Conservation (phyloP, 2,113 vertebrate species). For the Oncorhynchus clarkii region DNA sequence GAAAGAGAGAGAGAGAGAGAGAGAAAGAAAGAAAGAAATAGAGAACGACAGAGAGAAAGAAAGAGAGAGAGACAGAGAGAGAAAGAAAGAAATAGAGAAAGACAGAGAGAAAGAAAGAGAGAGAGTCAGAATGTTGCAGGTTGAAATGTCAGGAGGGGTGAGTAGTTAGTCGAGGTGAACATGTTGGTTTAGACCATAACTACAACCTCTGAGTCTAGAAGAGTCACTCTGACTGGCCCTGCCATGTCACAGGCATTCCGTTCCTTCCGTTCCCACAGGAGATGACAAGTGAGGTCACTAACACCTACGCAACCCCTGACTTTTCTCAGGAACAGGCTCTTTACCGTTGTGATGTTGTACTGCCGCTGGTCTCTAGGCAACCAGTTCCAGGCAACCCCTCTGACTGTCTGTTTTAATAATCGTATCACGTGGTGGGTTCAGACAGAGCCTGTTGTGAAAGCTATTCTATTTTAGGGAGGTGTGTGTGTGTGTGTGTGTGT, state of each 20-base stretch:
- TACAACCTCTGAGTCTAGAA: constrained; percentile 49
- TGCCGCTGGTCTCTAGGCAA: constrained; percentile 28
- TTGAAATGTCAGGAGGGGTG: constrained; percentile 55
- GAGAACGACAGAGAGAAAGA: constrained; percentile 2
- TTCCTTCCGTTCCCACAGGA: constrained; percentile 36
- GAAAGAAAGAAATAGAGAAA: too few relatives aligned
- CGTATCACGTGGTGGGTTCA: constrained; percentile 52
- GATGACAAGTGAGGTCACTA: constrained; percentile 43
- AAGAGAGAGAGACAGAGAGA: constrained; percentile 41
- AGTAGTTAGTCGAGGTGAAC: constrained; percentile 61
- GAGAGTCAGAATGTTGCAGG: constrained; percentile 63
- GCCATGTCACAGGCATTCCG: constrained; percentile 8
- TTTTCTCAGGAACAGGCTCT: constrained; percentile 45
- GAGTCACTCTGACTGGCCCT: background rate
- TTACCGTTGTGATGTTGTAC: constrained; percentile 42
- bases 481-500: too few relatives aligned
- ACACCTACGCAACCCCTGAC: constrained; percentile 50
- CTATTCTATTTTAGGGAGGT: background rate
- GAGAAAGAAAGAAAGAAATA: constrained; percentile 30
- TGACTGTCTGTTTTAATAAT: constrained; percentile 38
- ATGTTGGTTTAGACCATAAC: constrained; percentile 57
- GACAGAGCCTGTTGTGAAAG: constrained; percentile 39
- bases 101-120: constrained; percentile 23
- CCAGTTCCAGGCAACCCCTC: constrained; percentile 8
- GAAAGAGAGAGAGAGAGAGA: constrained; percentile 16